Percentiles rank a stretch among this genome's conserved stretches.
Conservation (phyloP, 1,140 invertebrate genomes). For the Choristoneura fumiferana region DNA sequence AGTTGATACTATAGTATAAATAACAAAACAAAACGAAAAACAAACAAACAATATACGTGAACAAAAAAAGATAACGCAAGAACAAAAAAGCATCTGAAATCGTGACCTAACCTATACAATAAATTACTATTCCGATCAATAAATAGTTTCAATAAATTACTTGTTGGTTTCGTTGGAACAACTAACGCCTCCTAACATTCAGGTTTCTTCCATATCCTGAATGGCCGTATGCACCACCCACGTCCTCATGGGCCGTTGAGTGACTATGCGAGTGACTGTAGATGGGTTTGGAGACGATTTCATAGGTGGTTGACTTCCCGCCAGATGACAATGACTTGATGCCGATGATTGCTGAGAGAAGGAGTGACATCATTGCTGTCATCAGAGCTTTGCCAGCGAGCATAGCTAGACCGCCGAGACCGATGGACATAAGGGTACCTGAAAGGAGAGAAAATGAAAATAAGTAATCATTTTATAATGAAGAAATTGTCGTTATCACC, state of each 20-base stretch:
- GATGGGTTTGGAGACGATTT: conserved; percentile 89
- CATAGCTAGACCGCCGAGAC: conserved; percentile 86
- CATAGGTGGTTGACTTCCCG: conserved; percentile 88
- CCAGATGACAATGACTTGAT: conserved; percentile 85
- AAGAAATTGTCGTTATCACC: too few species aligned
- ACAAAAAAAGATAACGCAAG: conserved; percentile 7
- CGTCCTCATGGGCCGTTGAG: conserved; percentile 84
- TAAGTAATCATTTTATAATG: too few species aligned
- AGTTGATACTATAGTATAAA: conserved; percentile 20
- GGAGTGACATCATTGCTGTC: conserved; percentile 88
- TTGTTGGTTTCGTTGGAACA: not conserved
- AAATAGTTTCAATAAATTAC: conserved; percentile 39
- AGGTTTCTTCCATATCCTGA: conserved; percentile 79
- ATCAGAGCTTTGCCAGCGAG: conserved; percentile 91
- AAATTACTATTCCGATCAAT: conserved; percentile 31
- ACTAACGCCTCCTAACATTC: conserved; percentile 48
- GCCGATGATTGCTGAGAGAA: conserved; percentile 87
- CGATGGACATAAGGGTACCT: conserved; percentile 86
- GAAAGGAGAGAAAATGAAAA: conserved; percentile 37
- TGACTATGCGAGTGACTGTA: conserved; percentile 86
- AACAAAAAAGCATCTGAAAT: not conserved
- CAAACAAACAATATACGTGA: not conserved
- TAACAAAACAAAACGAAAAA: conserved; percentile 18
- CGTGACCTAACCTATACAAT: conserved; percentile 26
- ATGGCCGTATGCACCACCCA: conserved; percentile 81